A percentile compares a stretch with the other conserved stretches of the same genome.
Conservation (phyloP, 2,113 vertebrate species). For the Zosterops hypoxanthus region DNA sequence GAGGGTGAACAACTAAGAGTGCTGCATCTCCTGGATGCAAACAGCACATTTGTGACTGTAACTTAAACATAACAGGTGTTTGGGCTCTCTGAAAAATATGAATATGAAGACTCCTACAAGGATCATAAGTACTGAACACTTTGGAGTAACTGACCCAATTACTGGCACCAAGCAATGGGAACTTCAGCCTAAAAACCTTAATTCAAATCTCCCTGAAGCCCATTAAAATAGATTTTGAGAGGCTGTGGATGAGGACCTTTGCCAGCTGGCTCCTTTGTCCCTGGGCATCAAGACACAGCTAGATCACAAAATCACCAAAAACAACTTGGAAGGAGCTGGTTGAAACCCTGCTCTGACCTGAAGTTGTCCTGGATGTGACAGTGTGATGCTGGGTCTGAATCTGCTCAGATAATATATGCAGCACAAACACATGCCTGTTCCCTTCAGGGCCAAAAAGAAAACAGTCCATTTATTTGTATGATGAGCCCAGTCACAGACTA, state of each 20-base stretch:
- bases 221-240: neutral
- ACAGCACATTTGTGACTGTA: neutral
- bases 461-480: constrained; percentile 28
- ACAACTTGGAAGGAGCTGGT: neutral
- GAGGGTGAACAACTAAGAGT: neutral
- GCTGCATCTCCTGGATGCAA: neutral
- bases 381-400: neutral
- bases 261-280: constrained; percentile 1
- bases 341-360: neutral
- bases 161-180: neutral
- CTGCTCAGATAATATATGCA: neutral
- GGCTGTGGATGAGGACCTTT: neutral
- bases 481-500: constrained; percentile 3
- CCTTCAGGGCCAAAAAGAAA: constrained; percentile 27
- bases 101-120: neutral
- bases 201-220: neutral
- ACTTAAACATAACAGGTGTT: neutral
- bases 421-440: neutral
- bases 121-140: neutral
- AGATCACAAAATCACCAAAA: neutral
- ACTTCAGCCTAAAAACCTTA: constrained; percentile 12
- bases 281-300: neutral
- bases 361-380: neutral
- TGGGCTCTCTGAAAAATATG: neutral
- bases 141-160: neutral